A percentile compares a stretch with the other conserved stretches of the same genome.
phyloP scores from a whole-genome alignment of 30 jellyfish, hydroid and myxozoan genomes.

The Aurelia sp. region DNA sequence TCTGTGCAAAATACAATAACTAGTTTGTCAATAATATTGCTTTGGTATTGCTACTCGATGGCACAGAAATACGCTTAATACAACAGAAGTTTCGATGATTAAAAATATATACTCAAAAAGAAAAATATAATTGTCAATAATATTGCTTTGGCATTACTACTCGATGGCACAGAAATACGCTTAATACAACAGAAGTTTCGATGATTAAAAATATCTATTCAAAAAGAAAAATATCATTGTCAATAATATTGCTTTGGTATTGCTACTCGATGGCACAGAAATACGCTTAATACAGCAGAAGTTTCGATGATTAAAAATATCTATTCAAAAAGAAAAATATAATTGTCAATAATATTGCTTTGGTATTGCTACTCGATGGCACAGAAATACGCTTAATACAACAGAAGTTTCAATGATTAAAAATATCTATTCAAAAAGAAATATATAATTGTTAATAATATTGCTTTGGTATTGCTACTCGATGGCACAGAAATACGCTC shows the following conservation, averaged over 20 bases:
- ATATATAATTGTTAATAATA: not conserved
- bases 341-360: not conserved
- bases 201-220: conserved; percentile 49
- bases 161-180: not conserved
- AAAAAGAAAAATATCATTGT: not conserved
- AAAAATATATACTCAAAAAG: conserved; percentile 28
- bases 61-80: not conserved
- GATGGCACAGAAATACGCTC: not conserved
- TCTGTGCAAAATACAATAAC: too few relatives aligned
- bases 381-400: not conserved
- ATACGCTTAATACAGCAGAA: too few relatives aligned
- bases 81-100: not conserved
- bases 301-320: conserved; percentile 52
- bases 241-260: not conserved
- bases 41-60: not conserved
- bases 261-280: not conserved
- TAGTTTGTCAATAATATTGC: not conserved
- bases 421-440: conserved; percentile 32
- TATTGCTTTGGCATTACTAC: not conserved
- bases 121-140: too few relatives aligned
- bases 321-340: not conserved
- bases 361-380: not conserved
- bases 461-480: not conserved
- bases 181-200: too few relatives aligned
- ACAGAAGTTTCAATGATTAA: too few relatives aligned